Evolutionary conservation across 1,140 invertebrate genomes (phyloP).

Genomic region (Eurosta solidaginis): DNA sequence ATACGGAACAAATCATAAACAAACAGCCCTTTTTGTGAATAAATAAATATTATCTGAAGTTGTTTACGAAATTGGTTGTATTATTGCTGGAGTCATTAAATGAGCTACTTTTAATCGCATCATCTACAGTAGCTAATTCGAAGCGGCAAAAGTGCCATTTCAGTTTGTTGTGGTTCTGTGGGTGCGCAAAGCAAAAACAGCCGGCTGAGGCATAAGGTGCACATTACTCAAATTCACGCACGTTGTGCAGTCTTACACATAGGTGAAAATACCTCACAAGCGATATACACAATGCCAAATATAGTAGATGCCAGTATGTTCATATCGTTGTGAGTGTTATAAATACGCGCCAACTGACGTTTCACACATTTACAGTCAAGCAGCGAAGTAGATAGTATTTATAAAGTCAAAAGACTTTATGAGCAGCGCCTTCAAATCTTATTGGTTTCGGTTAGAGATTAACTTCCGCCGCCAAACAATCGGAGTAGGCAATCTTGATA

Average conservation of each 20-base stretch:
- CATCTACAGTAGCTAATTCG: neutral
- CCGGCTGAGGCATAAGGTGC: constrained; percentile 47
- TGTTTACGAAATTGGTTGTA: constrained; percentile 16
- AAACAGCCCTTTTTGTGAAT: constrained; percentile 24
- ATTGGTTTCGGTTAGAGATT: constrained; percentile 17
- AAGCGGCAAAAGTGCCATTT: neutral
- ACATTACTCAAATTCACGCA: constrained; percentile 56
- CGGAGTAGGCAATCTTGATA: neutral
- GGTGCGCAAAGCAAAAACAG: constrained; percentile 47
- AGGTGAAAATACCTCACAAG: neutral
- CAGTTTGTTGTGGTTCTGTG: neutral
- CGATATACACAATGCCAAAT: no score
- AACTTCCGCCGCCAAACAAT: neutral
- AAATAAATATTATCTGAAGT: neutral
- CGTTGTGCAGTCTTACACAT: constrained; percentile 41
- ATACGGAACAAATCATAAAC: constrained; percentile 27
- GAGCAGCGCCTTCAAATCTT: neutral
- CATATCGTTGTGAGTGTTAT: neutral
- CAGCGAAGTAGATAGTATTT: neutral
- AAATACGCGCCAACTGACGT: constrained; percentile 20
- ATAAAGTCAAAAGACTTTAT: constrained; percentile 22
- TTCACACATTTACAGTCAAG: constrained; percentile 5
- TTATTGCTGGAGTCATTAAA: constrained; percentile 4
- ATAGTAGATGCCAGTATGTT: no score
- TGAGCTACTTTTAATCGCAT: constrained; percentile 20